These are phyloP conservation scores for Parascotia fuliginaria DNA, from an alignment of 2,888 invertebrate species.

Conservation along the genomic window DNA sequence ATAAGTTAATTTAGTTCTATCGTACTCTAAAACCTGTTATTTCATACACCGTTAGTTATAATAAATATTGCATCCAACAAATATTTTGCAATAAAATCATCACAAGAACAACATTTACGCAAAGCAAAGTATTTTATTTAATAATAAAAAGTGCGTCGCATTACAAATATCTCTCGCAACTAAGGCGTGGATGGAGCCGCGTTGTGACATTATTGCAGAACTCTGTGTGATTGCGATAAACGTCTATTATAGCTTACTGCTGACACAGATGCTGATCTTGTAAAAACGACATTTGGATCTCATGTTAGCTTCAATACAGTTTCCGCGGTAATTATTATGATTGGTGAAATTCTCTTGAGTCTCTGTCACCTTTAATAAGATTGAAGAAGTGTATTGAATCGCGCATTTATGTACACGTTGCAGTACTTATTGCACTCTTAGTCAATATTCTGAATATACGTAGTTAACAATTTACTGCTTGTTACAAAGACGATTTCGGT, in stretches of 20 bases:
- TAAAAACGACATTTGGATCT: slow-evolving; percentile 21
- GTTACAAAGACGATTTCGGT: too few species aligned
- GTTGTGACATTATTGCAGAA: slow-evolving; percentile 56
- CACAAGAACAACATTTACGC: slow-evolving; percentile 7
- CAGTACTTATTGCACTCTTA: too few species aligned
- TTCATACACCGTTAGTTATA: slow-evolving; percentile 76
- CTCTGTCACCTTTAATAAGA: too few species aligned
- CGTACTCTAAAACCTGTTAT: too few species aligned
- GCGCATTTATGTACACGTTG: too few species aligned
- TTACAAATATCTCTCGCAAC: slow-evolving; percentile 39
- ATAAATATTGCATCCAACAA: background rate
- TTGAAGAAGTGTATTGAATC: too few species aligned
- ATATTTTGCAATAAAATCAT: slow-evolving; percentile 7
- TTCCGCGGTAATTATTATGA: background rate
- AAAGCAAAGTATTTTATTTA: slow-evolving; percentile 20
- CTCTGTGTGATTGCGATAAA: slow-evolving; percentile 50
- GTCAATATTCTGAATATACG: too few species aligned
- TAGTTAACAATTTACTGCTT: too few species aligned
- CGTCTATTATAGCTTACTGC: slow-evolving; percentile 37
- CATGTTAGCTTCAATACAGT: slow-evolving; percentile 1
- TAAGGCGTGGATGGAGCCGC: slow-evolving; percentile 42
- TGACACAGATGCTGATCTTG: slow-evolving; percentile 38
- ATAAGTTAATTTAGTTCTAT: too few species aligned
- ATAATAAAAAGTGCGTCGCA: slow-evolving; percentile 24
- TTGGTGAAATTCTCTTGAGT: too few species aligned